phyloP scores from a whole-genome alignment of 2,113 vertebrate genomes.

The Budorcas taxicolor region DNA sequence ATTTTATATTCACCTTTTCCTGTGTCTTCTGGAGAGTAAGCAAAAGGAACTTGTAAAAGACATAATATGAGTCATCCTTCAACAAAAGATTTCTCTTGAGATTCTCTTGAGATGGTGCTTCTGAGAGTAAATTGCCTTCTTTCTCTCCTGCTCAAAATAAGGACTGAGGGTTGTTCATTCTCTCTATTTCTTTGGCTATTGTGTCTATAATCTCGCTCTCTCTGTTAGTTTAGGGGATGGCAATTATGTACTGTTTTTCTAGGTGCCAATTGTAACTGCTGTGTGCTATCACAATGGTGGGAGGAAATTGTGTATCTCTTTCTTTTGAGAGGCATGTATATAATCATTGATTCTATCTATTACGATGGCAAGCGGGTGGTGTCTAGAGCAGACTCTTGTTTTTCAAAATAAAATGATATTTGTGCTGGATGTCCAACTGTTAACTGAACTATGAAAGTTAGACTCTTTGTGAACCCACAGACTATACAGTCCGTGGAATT shows the following conservation, averaged over 20 bases:
- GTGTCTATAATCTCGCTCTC: background rate
- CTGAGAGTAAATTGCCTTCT: constrained; percentile 44
- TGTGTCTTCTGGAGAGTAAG: constrained; percentile 39
- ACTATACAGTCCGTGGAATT: background rate
- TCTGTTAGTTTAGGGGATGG: constrained; percentile 28
- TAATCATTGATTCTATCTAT: constrained; percentile 52
- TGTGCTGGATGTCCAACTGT: constrained; percentile 45
- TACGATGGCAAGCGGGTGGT: constrained; percentile 35
- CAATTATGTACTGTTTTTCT: constrained; percentile 61
- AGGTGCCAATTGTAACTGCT: constrained; percentile 47
- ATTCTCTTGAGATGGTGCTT: constrained; percentile 62
- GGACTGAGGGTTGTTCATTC: constrained; percentile 36
- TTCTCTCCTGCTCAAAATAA: constrained; percentile 31
- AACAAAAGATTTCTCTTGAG: constrained; percentile 63
- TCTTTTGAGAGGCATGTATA: constrained; percentile 32
- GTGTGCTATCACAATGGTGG: background rate
- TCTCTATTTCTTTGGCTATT: constrained; percentile 46
- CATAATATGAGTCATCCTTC: constrained; percentile 47
- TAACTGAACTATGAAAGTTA: constrained; percentile 15
- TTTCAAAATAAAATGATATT: constrained; percentile 53
- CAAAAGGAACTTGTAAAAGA: constrained; percentile 59
- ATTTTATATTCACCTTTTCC: constrained; percentile 51
- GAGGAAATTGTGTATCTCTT: constrained; percentile 40
- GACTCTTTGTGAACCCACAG: background rate
- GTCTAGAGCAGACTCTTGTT: constrained; percentile 30